These are phyloP conservation scores for Desmophyllum pertusum DNA, from an alignment of 92 coral and sea anemone species.

Conservation along the genomic window DNA sequence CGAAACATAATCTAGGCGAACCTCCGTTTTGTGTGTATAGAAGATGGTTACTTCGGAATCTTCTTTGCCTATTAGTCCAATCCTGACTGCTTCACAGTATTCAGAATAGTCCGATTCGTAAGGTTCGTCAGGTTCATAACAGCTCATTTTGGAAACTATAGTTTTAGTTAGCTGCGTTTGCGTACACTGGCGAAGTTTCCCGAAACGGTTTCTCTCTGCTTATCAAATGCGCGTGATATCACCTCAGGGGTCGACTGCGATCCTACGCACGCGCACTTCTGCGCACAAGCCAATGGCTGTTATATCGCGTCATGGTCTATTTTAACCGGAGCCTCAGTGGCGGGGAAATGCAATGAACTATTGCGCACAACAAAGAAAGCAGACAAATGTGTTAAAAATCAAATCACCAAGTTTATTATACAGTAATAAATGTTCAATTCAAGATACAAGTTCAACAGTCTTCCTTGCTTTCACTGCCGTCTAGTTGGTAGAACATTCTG, in stretches of 20 bases:
- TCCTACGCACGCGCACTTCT: neutral
- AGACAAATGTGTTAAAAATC: neutral
- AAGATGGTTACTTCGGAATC: constrained; percentile 16
- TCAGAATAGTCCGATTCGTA: neutral
- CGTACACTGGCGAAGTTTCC: neutral
- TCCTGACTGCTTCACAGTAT: neutral
- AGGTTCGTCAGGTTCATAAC: constrained; percentile 6
- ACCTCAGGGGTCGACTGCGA: neutral
- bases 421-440: neutral
- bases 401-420: constrained; percentile 4
- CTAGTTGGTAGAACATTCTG: neutral
- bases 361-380: neutral
- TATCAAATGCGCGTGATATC: neutral
- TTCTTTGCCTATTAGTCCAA: neutral
- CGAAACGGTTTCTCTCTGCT: neutral
- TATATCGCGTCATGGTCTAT: constrained; percentile 6
- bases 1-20: neutral
- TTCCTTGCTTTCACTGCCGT: neutral
- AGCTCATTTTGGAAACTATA: constrained; percentile 12
- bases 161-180: neutral
- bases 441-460: neutral
- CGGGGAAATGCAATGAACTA: neutral
- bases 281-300: neutral
- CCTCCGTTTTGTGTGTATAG: neutral
- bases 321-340: neutral